A percentile compares a stretch with the other conserved stretches of the same genome.
Conservation (phyloP, 2,113 vertebrate genomes). For the Pomatostomus ruficeps region DNA sequence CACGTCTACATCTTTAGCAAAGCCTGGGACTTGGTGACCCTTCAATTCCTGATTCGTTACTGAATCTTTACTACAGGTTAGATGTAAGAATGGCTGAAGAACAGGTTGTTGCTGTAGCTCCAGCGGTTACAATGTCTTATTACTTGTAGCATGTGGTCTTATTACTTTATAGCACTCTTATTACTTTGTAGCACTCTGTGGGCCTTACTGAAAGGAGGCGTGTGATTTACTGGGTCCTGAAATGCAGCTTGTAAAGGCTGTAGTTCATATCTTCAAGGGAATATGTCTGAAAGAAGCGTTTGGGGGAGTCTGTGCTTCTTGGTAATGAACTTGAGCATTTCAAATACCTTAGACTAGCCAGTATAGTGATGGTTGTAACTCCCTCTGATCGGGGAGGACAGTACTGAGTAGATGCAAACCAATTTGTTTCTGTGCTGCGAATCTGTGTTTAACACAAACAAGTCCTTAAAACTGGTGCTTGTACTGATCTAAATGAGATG, state of each 20-base stretch:
- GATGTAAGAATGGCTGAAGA: not conserved
- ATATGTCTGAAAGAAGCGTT: not conserved
- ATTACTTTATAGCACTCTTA: rapidly evolving
- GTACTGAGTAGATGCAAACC: not conserved
- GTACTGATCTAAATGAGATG: not conserved
- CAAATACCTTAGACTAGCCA: not conserved
- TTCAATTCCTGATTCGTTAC: not conserved
- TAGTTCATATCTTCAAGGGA: not conserved
- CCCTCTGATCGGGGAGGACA: not conserved
- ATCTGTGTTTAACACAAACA: not conserved
- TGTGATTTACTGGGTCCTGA: not conserved
- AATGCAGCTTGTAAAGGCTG: not conserved
- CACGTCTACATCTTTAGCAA: not conserved
- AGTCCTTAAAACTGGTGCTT: not conserved
- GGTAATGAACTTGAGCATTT: not conserved
- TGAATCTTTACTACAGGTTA: not conserved
- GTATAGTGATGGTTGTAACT: not conserved
- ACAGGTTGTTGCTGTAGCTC: not conserved
- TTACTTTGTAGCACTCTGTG: rapidly evolving
- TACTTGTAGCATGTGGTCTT: not conserved
- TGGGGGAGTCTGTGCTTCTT: not conserved
- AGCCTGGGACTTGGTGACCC: not conserved
- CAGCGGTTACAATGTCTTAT: not conserved
- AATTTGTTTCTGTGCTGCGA: not conserved
- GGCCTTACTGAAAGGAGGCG: not conserved